A percentile compares a stretch with the other conserved stretches of the same genome.
phyloP scores from a whole-genome alignment of 2,888 invertebrate genomes.

The Neuroscelio doddi region DNA sequence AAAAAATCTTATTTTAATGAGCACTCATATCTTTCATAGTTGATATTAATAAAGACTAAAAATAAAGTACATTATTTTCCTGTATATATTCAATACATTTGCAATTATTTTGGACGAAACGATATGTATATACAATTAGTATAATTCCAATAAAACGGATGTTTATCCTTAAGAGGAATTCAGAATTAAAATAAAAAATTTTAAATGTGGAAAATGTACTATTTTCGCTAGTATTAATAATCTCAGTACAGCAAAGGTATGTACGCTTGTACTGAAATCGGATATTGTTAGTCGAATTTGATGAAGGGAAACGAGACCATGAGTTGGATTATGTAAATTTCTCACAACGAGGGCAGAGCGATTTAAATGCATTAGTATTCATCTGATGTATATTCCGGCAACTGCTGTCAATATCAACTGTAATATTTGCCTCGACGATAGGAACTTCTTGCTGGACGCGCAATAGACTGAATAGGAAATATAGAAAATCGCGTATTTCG shows the following conservation, averaged over 20 bases:
- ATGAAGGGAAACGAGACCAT: conserved; percentile 2
- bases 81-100: too few relatives aligned
- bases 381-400: conserved; percentile 33
- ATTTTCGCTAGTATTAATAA: not conserved
- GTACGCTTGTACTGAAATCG: not conserved
- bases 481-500: not conserved
- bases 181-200: not conserved
- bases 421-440: conserved; percentile 46
- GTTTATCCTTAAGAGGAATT: too few relatives aligned
- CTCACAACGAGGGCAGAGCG: conserved; percentile 22
- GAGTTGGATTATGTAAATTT: conserved; percentile 4
- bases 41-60: too few relatives aligned
- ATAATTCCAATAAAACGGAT: too few relatives aligned
- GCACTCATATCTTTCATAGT: too few relatives aligned
- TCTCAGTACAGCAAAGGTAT: not conserved
- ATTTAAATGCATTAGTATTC: conserved; percentile 55
- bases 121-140: too few relatives aligned
- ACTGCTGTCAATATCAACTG: conserved; percentile 52
- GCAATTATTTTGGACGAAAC: too few relatives aligned
- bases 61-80: too few relatives aligned
- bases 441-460: conserved; percentile 6
- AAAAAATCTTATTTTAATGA: too few relatives aligned
- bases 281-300: conserved; percentile 11
- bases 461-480: conserved; percentile 3
- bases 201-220: not conserved